Evolutionary conservation across 2,113 vertebrate genomes (phyloP).

Genomic region (Saguinus imperator): DNA sequence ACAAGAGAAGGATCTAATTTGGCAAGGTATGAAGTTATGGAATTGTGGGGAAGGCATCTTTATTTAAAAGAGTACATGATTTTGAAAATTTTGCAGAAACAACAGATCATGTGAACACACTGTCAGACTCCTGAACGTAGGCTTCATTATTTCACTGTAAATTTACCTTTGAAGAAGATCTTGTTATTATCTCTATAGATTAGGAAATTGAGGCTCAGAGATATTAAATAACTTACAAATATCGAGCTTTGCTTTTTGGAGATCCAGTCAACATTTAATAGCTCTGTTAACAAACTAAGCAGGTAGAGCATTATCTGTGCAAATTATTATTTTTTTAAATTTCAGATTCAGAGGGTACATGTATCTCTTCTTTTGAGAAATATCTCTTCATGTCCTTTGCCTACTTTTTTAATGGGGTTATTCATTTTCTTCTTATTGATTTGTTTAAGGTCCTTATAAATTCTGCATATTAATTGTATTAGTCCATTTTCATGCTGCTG

Average conservation of each 20-base stretch:
- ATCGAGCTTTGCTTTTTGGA: neutral
- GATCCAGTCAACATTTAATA: neutral
- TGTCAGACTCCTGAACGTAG: neutral
- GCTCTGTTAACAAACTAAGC: neutral
- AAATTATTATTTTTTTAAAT: neutral
- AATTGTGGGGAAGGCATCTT: neutral
- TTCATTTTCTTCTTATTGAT: no score
- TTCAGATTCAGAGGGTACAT: no score
- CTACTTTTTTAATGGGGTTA: no score
- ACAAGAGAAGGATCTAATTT: neutral
- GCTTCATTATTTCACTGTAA: neutral
- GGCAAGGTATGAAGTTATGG: neutral
- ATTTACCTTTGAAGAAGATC: neutral
- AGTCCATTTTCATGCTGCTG: no score
- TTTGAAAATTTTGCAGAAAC: neutral
- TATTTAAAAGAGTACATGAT: neutral
- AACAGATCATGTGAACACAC: neutral
- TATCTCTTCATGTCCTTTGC: no score
- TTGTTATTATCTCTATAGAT: neutral
- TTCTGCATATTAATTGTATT: no score
- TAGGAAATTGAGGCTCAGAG: neutral
- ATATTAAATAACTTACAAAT: neutral
- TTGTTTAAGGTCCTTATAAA: no score
- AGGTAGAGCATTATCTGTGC: neutral
- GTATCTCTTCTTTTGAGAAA: no score